Evolutionary conservation across 1,140 invertebrate species (phyloP).

Genomic region (Drosophila punjabiensis): DNA sequence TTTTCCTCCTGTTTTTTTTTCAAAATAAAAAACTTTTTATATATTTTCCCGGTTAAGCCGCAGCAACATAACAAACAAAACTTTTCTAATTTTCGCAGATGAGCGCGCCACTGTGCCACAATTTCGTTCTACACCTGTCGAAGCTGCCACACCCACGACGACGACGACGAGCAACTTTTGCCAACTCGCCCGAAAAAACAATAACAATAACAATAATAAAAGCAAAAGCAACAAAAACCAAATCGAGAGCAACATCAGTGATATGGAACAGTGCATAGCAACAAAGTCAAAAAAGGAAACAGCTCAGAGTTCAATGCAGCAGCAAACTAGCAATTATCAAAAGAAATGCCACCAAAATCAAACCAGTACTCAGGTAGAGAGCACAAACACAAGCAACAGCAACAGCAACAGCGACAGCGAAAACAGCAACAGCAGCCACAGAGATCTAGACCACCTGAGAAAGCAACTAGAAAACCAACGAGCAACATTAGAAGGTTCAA

Average conservation of each 20-base stretch:
- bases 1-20: not conserved
- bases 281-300: constrained; percentile 67
- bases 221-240: constrained; percentile 16
- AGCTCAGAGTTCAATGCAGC: constrained; percentile 65
- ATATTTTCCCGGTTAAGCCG: constrained; percentile 11
- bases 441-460: constrained; percentile 78
- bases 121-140: constrained; percentile 60
- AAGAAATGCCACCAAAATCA: constrained; percentile 81
- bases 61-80: constrained; percentile 39
- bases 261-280: constrained; percentile 79
- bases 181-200: constrained; percentile 22
- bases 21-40: not conserved
- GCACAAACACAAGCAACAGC: constrained; percentile 30
- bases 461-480: constrained; percentile 72
- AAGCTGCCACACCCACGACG: constrained; percentile 63
- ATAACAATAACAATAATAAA: not conserved
- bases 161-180: constrained; percentile 56
- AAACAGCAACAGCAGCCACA: constrained; percentile 49
- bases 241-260: constrained; percentile 57
- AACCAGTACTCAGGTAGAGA: constrained; percentile 67
- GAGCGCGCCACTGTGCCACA: constrained; percentile 60
- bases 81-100: constrained; percentile 74
- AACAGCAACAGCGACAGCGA: constrained; percentile 22
- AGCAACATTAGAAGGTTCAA: constrained; percentile 40
- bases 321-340: constrained; percentile 55